Base-by-base conservation (phyloP, 2,888 invertebrate genomes). In the Linnaemya vulpina region DNA sequence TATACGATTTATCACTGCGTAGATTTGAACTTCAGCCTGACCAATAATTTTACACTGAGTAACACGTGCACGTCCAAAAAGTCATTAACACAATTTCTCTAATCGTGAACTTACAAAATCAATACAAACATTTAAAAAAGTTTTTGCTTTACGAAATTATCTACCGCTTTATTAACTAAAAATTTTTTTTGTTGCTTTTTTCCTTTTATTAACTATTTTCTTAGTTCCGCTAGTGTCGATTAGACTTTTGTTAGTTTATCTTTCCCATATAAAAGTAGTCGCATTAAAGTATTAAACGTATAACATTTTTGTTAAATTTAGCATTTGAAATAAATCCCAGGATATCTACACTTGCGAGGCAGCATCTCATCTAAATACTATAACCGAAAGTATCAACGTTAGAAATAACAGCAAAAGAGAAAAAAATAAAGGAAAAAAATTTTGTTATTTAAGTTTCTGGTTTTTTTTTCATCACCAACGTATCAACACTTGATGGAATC, bases 401-500 rank as follows among this genome's bases (percentile, higher is more conserved):
- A 17, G 15, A 17, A 30, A 38, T 38, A 9, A 35, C 35, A 35
- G 8, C 38, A 38, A 25, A 40, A 25, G 1, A 22, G 7, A 38
- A 25, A 40, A 25, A 1, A 22, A 9, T 1, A 46, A 46, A 35
- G 10, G 22, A 4, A 43, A n/a, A 10, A 63, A 15, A 62, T 51
- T 20, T 17, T 15, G 11, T 51, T 74, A 15, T 65, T 65, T 63
- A 49, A 17, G 22, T 30, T 30, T 49, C 40, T 40, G 8, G 3
- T 55, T 55, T 9, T 63, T 25, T 58, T 62, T 20, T 53, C 30
- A 62, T 53, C 20, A 43, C 67, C 68, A 84, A 74, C 81, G 63
- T 74, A 84, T 81, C 81, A 84, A 58, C 84, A 81, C 73, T 84
- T 70, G 55, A 74, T 63, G 68, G 74, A 84, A 81, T 81, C 84